Base-by-base conservation (phyloP, 2,888 invertebrate species). In the Flabesymbios commensalis region DNA sequence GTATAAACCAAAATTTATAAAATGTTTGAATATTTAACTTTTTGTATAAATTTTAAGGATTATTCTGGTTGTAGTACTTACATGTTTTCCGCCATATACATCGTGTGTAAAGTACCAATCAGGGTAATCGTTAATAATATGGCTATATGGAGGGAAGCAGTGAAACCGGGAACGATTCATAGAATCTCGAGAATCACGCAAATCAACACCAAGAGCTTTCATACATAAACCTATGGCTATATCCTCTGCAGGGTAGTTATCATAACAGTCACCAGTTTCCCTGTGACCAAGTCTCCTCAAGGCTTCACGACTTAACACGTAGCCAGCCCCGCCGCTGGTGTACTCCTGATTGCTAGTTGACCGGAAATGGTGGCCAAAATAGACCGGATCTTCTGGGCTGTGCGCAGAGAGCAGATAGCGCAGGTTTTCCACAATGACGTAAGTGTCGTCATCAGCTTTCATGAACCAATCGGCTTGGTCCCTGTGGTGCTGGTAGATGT, bases 391-490 rank as follows among this genome's bases (percentile, higher is more conserved):
- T 0, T 86, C 86, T 0, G 91, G 86, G 72, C 88, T 87, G 77
- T 93, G 88, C 0, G 90, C 88, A 31, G 89, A 87, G 22, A 97
- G 82, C 90, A 97, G 54, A 77, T 90, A 93, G n/a, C 98, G 41
- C 28, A 63, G 56, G 32, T 63, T 63, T 43, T 63, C 63, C 33
- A 63, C 42, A 29, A 59, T 54, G 10, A 59, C 55, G 98, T 97
- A n/a, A n/a, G n/a, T n/a, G 78, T 98, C 97, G 82, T 98, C 98
- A 77, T 98, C 98, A 19, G 97, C 97, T 82, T 99, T 99, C 75
- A 97, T 85, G 82, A 99, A 97, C 95, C 95, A 97, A 83, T 97
- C 96, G 1, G 91, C 92, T 57, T 94, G 88, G 71, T 94, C 87
- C 55, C 89, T 84, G 79, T 95, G 76, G 55, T 94, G 86, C 70